Conservation (phyloP, 2,113 vertebrate genomes). For the Meriones unguiculatus region DNA sequence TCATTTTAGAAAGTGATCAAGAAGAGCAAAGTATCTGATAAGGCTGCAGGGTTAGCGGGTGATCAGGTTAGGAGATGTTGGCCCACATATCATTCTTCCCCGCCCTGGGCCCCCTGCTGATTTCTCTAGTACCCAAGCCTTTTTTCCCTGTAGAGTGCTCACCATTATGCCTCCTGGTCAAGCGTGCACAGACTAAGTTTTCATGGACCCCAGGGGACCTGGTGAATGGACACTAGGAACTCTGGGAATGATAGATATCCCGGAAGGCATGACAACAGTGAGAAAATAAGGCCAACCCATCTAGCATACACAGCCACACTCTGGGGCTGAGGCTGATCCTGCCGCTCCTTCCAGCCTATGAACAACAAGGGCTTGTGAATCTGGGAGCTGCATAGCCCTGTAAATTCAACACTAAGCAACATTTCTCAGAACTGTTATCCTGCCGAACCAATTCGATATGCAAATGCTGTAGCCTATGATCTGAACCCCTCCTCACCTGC, state of each 20-base stretch:
- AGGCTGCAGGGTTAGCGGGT: neutral
- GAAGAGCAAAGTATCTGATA: neutral
- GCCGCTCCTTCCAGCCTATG: neutral
- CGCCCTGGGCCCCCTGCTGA: neutral
- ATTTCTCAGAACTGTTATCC: neutral
- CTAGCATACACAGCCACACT: neutral
- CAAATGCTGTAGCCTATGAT: neutral
- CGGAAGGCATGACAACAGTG: neutral
- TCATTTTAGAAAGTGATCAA: slow-evolving; percentile 27
- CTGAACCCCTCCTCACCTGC: neutral
- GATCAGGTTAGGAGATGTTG: neutral
- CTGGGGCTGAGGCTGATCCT: neutral
- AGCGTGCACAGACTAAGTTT: neutral
- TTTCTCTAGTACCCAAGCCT: neutral
- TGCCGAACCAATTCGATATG: neutral
- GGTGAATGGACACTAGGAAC: neutral
- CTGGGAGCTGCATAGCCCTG: neutral
- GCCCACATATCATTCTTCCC: too few relatives aligned
- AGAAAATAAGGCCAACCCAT: neutral
- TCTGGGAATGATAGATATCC: neutral
- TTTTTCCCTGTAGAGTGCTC: neutral
- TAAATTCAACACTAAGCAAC: slow-evolving; percentile 7
- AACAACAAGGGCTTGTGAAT: neutral
- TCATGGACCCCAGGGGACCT: neutral
- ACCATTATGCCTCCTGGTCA: neutral